Evolutionary conservation across 2,113 vertebrate species (phyloP).

Genomic region (Nematolebias whitei): DNA sequence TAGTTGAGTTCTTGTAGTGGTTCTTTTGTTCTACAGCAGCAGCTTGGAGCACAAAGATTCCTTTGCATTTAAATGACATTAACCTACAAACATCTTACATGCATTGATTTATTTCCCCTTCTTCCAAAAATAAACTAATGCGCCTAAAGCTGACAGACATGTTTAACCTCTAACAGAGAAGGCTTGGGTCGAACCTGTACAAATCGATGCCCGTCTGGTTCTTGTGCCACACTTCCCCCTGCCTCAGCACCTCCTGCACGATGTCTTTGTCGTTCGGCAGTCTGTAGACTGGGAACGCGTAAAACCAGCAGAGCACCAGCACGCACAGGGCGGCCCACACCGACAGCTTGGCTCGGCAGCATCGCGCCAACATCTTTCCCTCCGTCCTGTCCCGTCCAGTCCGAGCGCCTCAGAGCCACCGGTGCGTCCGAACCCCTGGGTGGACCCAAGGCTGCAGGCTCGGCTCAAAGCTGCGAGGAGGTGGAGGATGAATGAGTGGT

Average conservation of each 20-base stretch:
- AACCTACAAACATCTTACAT: no score
- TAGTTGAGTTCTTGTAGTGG: no score
- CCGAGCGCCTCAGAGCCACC: constrained; percentile 1
- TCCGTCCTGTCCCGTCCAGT: not conserved
- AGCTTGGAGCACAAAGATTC: no score
- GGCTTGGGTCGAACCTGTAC: constrained; percentile 83
- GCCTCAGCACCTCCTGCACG: constrained; percentile 88
- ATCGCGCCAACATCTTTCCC: constrained; percentile 79
- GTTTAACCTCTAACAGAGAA: not conserved
- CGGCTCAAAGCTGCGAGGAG: constrained; percentile 9
- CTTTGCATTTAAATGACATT: no score
- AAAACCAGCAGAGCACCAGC: constrained; percentile 92
- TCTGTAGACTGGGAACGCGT: constrained; percentile 88
- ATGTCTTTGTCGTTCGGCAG: constrained; percentile 90
- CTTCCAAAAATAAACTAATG: no score
- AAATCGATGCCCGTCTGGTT: constrained; percentile 84
- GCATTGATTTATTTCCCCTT: not conserved
- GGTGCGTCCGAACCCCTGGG: not conserved
- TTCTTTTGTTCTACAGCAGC: no score
- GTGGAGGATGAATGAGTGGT: not conserved
- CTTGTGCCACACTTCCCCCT: constrained; percentile 85
- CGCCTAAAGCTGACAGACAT: not conserved
- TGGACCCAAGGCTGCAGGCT: constrained; percentile 1
- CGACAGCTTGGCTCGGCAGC: constrained; percentile 86
- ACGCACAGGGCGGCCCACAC: constrained; percentile 88